A percentile compares a stretch with the other conserved stretches of the same genome.
Evolutionary conservation across 2,888 invertebrate species (phyloP).

Genomic region (Lycophotia porphyrea): DNA sequence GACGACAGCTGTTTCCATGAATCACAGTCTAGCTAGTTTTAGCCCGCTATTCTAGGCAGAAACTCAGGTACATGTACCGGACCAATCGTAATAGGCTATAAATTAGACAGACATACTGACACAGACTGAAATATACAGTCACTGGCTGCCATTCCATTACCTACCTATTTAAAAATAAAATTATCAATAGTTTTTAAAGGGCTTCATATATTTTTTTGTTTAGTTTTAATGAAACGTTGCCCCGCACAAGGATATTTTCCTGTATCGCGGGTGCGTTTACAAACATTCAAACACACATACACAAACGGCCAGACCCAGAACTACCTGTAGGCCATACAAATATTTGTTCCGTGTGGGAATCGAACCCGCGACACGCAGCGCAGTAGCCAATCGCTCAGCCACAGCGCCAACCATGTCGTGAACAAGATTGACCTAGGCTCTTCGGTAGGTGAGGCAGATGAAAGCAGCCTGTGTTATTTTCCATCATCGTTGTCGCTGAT

Average conservation of each 20-base stretch:
- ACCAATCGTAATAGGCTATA: conserved; percentile 17
- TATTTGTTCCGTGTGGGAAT: background rate
- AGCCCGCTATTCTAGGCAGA: conserved; percentile 36
- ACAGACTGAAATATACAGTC: background rate
- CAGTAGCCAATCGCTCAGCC: background rate
- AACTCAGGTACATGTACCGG: conserved; percentile 23
- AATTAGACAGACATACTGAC: conserved; percentile 29
- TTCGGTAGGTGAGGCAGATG: background rate
- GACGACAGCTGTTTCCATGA: conserved; percentile 15
- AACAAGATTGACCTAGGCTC: background rate
- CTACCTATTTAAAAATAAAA: background rate
- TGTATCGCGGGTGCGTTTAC: too few relatives aligned
- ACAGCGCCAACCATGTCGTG: background rate
- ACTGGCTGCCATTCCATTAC: conserved; percentile 3
- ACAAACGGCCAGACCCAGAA: background rate
- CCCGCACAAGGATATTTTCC: background rate
- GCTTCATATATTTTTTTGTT: too few relatives aligned
- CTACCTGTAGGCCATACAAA: background rate
- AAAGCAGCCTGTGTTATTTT: too few relatives aligned
- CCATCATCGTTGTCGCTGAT: background rate
- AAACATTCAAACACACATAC: too few relatives aligned
- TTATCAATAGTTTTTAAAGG: too few relatives aligned
- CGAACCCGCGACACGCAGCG: background rate
- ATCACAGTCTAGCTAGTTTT: conserved; percentile 17
- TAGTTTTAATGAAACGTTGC: too few relatives aligned